A percentile compares a stretch with the other conserved stretches of the same genome.
Evolutionary conservation across 1,140 invertebrate genomes (phyloP).

Genomic region (Musca vetustissima): DNA sequence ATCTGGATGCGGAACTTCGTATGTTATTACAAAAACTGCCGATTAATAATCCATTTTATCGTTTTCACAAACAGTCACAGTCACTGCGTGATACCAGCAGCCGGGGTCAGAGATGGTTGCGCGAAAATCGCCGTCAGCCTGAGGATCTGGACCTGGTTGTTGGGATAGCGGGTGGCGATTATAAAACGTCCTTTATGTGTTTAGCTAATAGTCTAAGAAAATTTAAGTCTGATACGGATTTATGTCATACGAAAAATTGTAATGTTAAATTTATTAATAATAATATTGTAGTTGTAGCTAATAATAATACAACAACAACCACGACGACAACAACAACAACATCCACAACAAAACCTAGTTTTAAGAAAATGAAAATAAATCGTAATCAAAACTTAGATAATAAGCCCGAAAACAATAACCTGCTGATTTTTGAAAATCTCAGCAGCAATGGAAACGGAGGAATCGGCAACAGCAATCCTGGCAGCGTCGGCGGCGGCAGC

Average conservation of each 20-base stretch:
- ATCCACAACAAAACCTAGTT: conserved; percentile 8
- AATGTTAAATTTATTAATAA: conserved; percentile 55
- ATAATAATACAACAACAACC: conserved; percentile 26
- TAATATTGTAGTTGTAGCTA: conserved; percentile 47
- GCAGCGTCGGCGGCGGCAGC: no score
- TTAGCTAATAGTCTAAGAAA: conserved; percentile 24
- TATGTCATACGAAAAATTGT: conserved; percentile 42
- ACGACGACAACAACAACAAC: conserved; percentile 11
- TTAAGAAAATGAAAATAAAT: neutral
- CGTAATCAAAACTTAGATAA: neutral
- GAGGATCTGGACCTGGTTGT: no score
- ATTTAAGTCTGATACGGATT: conserved; percentile 42
- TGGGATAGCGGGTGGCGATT: no score
- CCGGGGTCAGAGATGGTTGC: no score
- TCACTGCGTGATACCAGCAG: conserved; percentile 40
- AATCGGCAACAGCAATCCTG: no score
- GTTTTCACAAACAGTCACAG: conserved; percentile 51
- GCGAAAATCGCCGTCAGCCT: no score
- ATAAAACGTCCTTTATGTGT: conserved; percentile 11
- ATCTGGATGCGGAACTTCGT: neutral
- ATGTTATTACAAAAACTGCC: conserved; percentile 44
- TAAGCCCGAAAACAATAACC: neutral
- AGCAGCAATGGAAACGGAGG: no score
- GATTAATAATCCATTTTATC: conserved; percentile 54
- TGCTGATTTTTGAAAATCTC: no score